These are phyloP conservation scores for Poeciliopsis turrubarensis DNA, from an alignment of 2,113 vertebrate species.

Conservation along the genomic window DNA sequence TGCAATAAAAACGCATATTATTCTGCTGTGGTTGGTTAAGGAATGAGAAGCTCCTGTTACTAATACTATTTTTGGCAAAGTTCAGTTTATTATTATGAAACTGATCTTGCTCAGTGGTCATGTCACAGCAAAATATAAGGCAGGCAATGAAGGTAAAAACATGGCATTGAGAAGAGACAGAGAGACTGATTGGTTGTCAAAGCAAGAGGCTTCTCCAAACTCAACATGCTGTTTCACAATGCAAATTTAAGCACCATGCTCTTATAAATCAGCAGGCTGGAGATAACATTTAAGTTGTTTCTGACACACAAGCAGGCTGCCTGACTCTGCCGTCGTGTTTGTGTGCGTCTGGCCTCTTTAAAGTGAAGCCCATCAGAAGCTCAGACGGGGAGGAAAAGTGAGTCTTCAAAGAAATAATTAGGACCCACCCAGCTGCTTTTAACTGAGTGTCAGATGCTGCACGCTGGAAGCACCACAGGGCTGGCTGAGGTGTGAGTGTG, in stretches of 20 bases:
- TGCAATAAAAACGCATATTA: too few species aligned
- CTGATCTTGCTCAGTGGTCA: neutral
- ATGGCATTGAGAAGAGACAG: neutral
- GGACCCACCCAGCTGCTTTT: conserved; percentile 68
- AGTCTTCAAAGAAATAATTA: conserved; percentile 75
- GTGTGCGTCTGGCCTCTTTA: conserved; percentile 55
- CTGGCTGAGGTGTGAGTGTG: conserved; percentile 27
- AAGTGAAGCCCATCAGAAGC: conserved; percentile 68
- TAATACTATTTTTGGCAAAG: neutral
- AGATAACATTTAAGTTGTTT: conserved; percentile 44
- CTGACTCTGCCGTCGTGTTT: conserved; percentile 21
- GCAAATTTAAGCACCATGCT: conserved; percentile 19
- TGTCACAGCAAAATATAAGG: neutral
- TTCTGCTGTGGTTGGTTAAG: neutral
- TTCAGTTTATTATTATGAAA: too few species aligned
- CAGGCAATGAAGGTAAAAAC: neutral
- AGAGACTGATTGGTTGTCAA: neutral
- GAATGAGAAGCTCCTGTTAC: neutral
- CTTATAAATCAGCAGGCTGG: conserved; percentile 52
- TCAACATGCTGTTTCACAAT: conserved; percentile 6
- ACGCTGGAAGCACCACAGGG: conserved; percentile 32
- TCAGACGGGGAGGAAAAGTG: conserved; percentile 68
- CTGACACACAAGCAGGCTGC: conserved; percentile 49
- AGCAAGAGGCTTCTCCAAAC: neutral
- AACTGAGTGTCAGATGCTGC: conserved; percentile 57